Percentiles rank a stretch among this genome's conserved stretches.
Conservation (phyloP, 37 sponge, comb jelly and placozoan species). For the Oscarella lobularis region DNA sequence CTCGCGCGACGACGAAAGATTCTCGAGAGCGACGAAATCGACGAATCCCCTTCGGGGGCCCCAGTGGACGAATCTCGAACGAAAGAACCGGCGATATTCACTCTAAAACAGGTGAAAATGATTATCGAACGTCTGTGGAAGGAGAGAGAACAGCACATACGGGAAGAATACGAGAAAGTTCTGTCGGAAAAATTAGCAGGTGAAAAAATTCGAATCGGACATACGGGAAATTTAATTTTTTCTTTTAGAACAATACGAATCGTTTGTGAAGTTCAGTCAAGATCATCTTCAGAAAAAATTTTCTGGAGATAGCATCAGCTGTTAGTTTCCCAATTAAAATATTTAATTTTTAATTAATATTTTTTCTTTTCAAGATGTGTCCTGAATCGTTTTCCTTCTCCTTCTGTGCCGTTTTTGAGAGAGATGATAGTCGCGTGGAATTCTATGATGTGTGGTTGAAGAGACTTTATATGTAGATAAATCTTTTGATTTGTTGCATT, state of each 20-base stretch:
- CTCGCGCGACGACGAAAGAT: constrained; percentile 15
- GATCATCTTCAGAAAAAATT: constrained; percentile 77
- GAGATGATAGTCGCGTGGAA: no score
- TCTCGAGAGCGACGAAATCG: not conserved
- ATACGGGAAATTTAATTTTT: not conserved
- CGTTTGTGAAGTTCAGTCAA: constrained; percentile 86
- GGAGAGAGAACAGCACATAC: constrained; percentile 70
- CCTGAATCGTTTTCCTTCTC: no score
- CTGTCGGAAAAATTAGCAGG: constrained; percentile 56
- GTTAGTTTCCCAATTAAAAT: constrained; percentile 38
- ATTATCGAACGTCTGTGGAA: constrained; percentile 67
- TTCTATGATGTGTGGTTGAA: no score
- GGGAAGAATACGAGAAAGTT: constrained; percentile 67
- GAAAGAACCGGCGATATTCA: constrained; percentile 81
- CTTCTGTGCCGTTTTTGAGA: no score
- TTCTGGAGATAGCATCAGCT: constrained; percentile 54
- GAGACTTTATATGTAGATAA: no score
- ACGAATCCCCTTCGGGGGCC: constrained; percentile 1
- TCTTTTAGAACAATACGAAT: constrained; percentile 79
- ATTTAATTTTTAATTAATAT: no score
- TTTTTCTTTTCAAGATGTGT: no score
- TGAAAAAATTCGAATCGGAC: not conserved
- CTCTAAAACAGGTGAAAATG: constrained; percentile 69
- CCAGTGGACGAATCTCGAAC: not conserved
- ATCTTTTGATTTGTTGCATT: no score